phyloP scores from a whole-genome alignment of 2,888 invertebrate genomes.

The Osedax fenrisi region DNA sequence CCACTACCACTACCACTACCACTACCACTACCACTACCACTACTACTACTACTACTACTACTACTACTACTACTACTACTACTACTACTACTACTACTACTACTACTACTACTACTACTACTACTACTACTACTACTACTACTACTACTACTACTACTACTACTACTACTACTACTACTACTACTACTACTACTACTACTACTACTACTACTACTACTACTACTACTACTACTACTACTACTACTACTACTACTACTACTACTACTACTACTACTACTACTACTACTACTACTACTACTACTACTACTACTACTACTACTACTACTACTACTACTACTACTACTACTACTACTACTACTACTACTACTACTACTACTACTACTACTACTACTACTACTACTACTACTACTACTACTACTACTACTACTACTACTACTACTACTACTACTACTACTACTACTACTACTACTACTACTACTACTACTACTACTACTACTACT shows the following conservation, averaged over 20 bases:
- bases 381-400: conserved; percentile 10
- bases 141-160: conserved; percentile 4
- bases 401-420: conserved; percentile 10
- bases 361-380: conserved; percentile 1
- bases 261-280: conserved; percentile 7
- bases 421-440: conserved; percentile 7
- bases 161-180: conserved; percentile 4
- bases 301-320: conserved; percentile 10
- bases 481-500: conserved; percentile 7
- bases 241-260: conserved; percentile 7
- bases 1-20: neutral
- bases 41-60: conserved; percentile 4
- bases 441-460: conserved; percentile 7
- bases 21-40: neutral
- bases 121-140: conserved; percentile 4
- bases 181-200: conserved; percentile 4
- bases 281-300: conserved; percentile 10
- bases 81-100: conserved; percentile 7
- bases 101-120: conserved; percentile 10
- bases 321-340: neutral
- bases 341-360: conserved; percentile 5
- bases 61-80: conserved; percentile 4
- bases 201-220: conserved; percentile 6
- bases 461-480: conserved; percentile 10
- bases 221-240: conserved; percentile 10